A percentile compares a stretch with the other conserved stretches of the same genome.
Conservation (phyloP, 2,113 vertebrate species). For the Prionailurus bengalensis region DNA sequence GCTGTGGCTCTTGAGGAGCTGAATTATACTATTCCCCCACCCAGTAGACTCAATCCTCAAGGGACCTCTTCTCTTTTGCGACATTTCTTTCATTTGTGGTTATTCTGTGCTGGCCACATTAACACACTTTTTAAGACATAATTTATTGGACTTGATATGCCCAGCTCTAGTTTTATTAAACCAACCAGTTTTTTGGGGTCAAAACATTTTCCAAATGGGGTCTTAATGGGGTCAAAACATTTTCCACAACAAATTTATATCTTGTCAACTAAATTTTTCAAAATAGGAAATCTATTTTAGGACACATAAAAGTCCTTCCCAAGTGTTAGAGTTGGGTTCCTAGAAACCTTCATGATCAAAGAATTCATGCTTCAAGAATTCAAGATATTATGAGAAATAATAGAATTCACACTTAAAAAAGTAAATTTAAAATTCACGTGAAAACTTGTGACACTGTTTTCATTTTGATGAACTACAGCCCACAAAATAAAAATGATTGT, state of each 20-base stretch:
- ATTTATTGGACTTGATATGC: not conserved
- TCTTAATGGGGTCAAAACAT: not conserved
- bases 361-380: constrained; percentile 9
- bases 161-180: not conserved
- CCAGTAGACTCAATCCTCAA: not conserved
- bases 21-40: not conserved
- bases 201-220: not conserved
- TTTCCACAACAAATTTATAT: constrained; percentile 9
- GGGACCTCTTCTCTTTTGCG: not conserved
- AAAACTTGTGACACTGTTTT: not conserved
- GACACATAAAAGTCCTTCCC: not conserved
- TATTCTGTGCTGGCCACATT: not conserved
- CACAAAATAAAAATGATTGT: constrained; percentile 7
- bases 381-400: not conserved
- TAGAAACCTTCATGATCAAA: not conserved
- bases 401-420: not conserved
- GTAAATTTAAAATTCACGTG: not conserved
- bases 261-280: not conserved
- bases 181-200: not conserved
- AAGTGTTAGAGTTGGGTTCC: not conserved
- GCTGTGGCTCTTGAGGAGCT: not conserved
- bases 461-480: constrained; percentile 27
- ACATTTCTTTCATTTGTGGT: not conserved
- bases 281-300: constrained; percentile 8
- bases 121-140: not conserved